phyloP scores from a whole-genome alignment of 2,888 invertebrate species.

The Amphipyra tragopoginis region DNA sequence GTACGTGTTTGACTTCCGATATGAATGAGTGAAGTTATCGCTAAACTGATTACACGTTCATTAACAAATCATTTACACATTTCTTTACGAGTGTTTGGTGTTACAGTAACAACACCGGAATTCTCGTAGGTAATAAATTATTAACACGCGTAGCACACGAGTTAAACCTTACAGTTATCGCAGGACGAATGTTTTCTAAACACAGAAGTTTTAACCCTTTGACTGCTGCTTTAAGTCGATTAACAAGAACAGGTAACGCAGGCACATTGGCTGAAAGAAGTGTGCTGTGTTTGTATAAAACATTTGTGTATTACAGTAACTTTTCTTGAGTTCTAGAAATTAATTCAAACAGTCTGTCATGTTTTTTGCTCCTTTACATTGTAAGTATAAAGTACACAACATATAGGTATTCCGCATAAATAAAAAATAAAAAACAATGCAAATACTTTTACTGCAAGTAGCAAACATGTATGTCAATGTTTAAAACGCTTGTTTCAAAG shows the following conservation, averaged over 20 bases:
- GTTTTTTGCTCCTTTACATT: too few relatives aligned
- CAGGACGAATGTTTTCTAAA: constrained; percentile 71
- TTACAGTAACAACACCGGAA: constrained; percentile 50
- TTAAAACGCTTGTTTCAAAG: too few relatives aligned
- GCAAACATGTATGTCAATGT: too few relatives aligned
- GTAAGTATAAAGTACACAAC: too few relatives aligned
- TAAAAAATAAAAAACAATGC: too few relatives aligned
- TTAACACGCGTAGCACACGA: constrained; percentile 45
- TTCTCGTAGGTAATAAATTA: constrained; percentile 42
- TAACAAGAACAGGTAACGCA: constrained; percentile 6
- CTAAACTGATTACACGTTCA: constrained; percentile 29
- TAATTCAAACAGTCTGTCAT: too few relatives aligned
- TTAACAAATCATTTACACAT: constrained; percentile 49
- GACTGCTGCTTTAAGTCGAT: constrained; percentile 1
- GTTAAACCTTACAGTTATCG: constrained; percentile 53
- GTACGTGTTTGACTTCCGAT: constrained; percentile 10
- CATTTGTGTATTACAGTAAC: background rate
- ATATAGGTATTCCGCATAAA: too few relatives aligned
- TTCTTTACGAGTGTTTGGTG: constrained; percentile 51
- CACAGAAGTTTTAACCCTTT: constrained; percentile 52
- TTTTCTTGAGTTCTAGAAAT: too few relatives aligned
- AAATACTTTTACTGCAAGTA: too few relatives aligned
- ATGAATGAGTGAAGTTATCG: constrained; percentile 40
- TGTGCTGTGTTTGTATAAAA: background rate
- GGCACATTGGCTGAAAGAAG: background rate